phyloP scores from a whole-genome alignment of 2,113 vertebrate genomes.

The Scolopax mira region DNA sequence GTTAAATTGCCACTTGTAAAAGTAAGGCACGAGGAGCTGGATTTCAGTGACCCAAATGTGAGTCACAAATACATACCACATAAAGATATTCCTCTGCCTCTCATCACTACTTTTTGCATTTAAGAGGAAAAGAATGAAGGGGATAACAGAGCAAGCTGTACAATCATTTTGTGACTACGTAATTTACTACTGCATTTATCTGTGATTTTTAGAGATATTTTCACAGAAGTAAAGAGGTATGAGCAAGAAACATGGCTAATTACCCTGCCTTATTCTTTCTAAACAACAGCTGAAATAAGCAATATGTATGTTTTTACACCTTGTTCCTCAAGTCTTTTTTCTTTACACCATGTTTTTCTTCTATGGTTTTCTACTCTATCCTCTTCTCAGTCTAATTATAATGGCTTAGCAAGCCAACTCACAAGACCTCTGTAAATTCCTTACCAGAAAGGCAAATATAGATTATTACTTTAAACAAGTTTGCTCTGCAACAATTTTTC shows the following conservation, averaged over 20 bases:
- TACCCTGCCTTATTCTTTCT: neutral
- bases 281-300: neutral
- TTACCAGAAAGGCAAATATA: neutral
- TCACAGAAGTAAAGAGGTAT: neutral
- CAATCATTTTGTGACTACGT: neutral
- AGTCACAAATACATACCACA: neutral
- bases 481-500: neutral
- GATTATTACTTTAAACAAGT: neutral
- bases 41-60: neutral
- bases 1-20: neutral
- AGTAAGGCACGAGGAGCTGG: neutral
- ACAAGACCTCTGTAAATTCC: neutral
- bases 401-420: neutral
- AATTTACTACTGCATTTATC: neutral
- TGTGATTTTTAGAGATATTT: neutral
- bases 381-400: neutral
- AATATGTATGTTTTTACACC: neutral
- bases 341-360: neutral
- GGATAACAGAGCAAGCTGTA: neutral
- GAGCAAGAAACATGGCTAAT: neutral
- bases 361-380: neutral
- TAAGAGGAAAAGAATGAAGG: neutral
- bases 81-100: neutral
- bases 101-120: accelerated
- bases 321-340: neutral